Percentiles rank a stretch among this genome's conserved stretches.
Evolutionary conservation across 1,140 invertebrate species (phyloP).

Genomic region (Bombus pascuorum): DNA sequence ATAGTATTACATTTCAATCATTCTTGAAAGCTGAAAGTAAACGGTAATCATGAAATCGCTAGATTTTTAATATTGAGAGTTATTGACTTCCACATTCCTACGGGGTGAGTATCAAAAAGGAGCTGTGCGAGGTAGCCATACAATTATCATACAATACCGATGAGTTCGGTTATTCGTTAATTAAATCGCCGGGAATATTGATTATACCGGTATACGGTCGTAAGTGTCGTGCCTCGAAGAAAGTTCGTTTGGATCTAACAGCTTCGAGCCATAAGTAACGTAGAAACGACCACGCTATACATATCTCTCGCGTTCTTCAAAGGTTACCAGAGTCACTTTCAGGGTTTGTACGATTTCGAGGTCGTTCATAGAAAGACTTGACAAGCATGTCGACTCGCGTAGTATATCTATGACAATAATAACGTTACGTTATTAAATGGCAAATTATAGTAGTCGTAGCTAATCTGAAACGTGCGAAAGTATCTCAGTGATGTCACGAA

Average conservation of each 20-base stretch:
- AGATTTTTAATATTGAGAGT: background rate
- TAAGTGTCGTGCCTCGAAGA: background rate
- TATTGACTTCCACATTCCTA: slow-evolving; percentile 15
- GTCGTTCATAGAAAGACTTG: slow-evolving; percentile 22
- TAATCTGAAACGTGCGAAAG: background rate
- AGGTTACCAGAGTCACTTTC: slow-evolving; percentile 49
- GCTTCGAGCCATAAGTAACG: background rate
- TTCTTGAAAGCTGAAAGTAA: background rate
- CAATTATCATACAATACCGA: slow-evolving; percentile 31
- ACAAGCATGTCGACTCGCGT: background rate
- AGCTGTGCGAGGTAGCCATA: background rate
- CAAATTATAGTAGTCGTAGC: background rate
- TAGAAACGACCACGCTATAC: slow-evolving; percentile 25
- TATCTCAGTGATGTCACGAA: too few species aligned
- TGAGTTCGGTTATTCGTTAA: slow-evolving; percentile 21
- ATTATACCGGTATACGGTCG: background rate
- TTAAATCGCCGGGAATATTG: slow-evolving; percentile 23
- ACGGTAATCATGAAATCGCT: background rate
- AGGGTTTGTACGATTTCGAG: slow-evolving; percentile 58
- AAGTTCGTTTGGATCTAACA: slow-evolving; percentile 16
- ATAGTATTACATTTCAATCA: background rate
- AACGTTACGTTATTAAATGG: background rate
- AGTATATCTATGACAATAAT: background rate
- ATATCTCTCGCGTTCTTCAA: slow-evolving; percentile 62
- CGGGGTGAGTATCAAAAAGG: background rate